Conservation (phyloP, 2,888 invertebrate species). For the Julus scandinavius region DNA sequence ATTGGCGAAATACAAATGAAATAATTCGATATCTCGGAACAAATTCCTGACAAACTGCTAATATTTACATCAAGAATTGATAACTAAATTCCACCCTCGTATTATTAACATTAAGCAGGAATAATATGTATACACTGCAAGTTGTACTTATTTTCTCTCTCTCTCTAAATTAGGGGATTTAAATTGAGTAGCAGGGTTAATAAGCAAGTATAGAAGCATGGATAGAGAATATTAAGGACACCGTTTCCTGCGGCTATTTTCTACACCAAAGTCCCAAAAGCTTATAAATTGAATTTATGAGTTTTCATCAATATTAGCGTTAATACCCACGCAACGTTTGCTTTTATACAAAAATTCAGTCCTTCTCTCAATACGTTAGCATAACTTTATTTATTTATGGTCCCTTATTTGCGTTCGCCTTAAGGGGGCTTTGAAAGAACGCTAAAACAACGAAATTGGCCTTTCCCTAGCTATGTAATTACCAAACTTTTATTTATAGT, state of each 20-base stretch:
- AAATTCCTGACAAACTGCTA: too few relatives aligned
- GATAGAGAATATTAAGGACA: not conserved
- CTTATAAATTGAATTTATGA: not conserved
- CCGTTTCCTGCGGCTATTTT: not conserved
- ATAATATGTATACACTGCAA: too few relatives aligned
- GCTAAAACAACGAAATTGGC: too few relatives aligned
- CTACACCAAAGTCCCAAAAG: not conserved
- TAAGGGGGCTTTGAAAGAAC: too few relatives aligned
- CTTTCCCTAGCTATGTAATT: not conserved
- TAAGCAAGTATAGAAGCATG: not conserved
- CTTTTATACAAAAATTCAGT: not conserved
- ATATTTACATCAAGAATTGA: too few relatives aligned
- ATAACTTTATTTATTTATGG: too few relatives aligned
- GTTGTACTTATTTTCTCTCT: not conserved
- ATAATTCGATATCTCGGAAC: too few relatives aligned
- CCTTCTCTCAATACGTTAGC: not conserved
- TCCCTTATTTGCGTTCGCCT: too few relatives aligned
- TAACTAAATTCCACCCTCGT: too few relatives aligned
- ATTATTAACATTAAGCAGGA: too few relatives aligned
- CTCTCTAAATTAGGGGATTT: not conserved
- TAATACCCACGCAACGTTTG: not conserved
- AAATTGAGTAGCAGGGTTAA: not conserved
- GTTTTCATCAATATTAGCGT: not conserved
- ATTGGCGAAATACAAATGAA: too few relatives aligned
- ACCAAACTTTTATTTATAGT: not conserved